Percentiles rank a stretch among this genome's conserved stretches.
These are phyloP conservation scores for Chiroxiphia lanceolata DNA, from an alignment of 2,797 vertebrate species.

Conservation along the genomic window DNA sequence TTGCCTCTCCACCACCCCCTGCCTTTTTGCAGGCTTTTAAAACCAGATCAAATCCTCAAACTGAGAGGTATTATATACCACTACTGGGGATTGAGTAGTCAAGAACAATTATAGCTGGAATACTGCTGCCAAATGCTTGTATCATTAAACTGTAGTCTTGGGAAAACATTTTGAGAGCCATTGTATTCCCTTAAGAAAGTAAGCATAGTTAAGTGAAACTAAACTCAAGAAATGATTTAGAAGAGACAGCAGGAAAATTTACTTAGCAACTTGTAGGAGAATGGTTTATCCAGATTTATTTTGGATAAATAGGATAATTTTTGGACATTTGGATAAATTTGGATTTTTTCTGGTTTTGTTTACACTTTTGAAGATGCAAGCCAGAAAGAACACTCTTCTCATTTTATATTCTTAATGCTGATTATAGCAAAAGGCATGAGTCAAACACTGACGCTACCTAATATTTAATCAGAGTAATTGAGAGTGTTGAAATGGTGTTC, in stretches of 20 bases:
- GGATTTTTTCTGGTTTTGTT: background rate
- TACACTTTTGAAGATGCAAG: background rate
- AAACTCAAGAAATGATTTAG: background rate
- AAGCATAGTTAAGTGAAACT: background rate
- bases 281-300: background rate
- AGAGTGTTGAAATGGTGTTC: background rate
- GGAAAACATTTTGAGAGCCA: slow-evolving; percentile 50
- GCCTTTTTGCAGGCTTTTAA: slow-evolving; percentile 53
- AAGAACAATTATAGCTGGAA: slow-evolving; percentile 33
- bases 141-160: slow-evolving; percentile 27
- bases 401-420: background rate
- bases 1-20: background rate
- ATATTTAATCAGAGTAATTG: background rate
- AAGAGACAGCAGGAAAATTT: background rate
- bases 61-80: slow-evolving; percentile 13
- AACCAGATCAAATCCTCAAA: slow-evolving; percentile 52
- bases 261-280: background rate
- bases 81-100: background rate
- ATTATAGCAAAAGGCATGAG: background rate
- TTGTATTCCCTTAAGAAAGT: slow-evolving; percentile 14
- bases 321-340: background rate
- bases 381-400: background rate
- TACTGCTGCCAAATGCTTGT: slow-evolving; percentile 54
- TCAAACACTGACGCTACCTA: background rate
- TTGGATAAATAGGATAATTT: background rate